Conservation (phyloP, 2,113 vertebrate genomes). For the Leiothrix lutea region DNA sequence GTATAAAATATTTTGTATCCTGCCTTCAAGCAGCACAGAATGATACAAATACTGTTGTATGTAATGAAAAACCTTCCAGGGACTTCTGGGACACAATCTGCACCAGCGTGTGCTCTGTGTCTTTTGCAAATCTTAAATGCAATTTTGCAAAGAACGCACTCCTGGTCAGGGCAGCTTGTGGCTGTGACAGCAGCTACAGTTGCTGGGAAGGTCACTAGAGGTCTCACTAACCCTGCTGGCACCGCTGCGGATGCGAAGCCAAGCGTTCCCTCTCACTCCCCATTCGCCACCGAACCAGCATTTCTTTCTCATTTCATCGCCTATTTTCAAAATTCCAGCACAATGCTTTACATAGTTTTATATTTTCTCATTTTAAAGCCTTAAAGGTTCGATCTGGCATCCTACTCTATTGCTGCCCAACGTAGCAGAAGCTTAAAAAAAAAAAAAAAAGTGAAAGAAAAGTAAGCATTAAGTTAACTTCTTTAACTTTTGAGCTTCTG, state of each 20-base stretch:
- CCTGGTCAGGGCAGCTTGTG: neutral
- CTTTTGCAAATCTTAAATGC: neutral
- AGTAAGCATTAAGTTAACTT: neutral
- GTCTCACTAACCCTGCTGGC: neutral
- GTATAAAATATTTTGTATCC: neutral
- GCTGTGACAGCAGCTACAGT: neutral
- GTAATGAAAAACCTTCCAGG: neutral
- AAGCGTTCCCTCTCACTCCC: neutral
- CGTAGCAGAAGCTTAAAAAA: neutral
- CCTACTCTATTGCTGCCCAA: neutral
- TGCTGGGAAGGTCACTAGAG: neutral
- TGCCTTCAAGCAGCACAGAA: neutral
- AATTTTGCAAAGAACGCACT: neutral
- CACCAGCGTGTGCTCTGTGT: neutral
- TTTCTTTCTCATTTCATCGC: neutral
- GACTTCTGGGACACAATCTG: neutral
- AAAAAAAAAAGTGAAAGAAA: neutral
- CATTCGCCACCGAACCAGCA: accelerated
- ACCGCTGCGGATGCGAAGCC: accelerated
- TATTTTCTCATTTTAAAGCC: neutral
- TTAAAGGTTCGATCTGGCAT: neutral
- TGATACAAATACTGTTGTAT: neutral
- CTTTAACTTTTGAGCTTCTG: neutral
- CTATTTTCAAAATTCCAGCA: neutral
- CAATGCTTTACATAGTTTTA: neutral